Conservation (phyloP, 2,888 invertebrate species). For the Caradrina kadenii region DNA sequence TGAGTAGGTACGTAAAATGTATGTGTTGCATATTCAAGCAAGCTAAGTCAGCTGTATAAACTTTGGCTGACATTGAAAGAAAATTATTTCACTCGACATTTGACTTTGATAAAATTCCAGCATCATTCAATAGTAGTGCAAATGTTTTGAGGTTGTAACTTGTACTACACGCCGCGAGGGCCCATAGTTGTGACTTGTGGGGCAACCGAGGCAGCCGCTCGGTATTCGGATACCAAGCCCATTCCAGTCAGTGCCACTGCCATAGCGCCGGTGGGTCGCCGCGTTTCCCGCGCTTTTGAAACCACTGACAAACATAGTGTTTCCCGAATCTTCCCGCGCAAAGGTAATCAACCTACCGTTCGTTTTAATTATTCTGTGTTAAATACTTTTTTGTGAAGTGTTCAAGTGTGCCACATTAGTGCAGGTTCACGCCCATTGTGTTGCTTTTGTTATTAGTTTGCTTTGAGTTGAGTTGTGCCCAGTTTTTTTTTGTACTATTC, state of each 20-base stretch:
- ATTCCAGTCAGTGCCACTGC: constrained; percentile 74
- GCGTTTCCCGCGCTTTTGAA: constrained; percentile 77
- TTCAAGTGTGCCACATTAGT: constrained; percentile 54
- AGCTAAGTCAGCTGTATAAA: constrained; percentile 50
- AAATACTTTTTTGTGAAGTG: constrained; percentile 59
- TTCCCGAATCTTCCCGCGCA: constrained; percentile 78
- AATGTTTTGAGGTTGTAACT: constrained; percentile 61
- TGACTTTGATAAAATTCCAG: constrained; percentile 18
- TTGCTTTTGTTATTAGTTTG: constrained; percentile 74
- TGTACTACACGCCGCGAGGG: constrained; percentile 43
- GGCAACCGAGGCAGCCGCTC: constrained; percentile 42
- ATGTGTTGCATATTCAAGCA: constrained; percentile 24
- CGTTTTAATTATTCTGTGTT: constrained; percentile 53
- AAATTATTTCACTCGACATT: constrained; percentile 9
- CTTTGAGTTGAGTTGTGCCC: constrained; percentile 57
- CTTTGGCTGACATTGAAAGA: constrained; percentile 27
- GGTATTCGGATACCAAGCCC: constrained; percentile 49
- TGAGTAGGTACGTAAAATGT: constrained; percentile 5
- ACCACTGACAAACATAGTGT: constrained; percentile 72
- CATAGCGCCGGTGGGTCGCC: constrained; percentile 74
- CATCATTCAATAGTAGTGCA: constrained; percentile 20
- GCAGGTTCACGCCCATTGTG: constrained; percentile 63
- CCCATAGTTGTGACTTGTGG: constrained; percentile 42
- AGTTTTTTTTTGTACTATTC: constrained; percentile 53
- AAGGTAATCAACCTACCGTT: constrained; percentile 74